Evolutionary conservation across 2,113 vertebrate species (phyloP), one percentile per base, ranked within the genome.

Genomic region (Hemichromis elongatus): DNA sequence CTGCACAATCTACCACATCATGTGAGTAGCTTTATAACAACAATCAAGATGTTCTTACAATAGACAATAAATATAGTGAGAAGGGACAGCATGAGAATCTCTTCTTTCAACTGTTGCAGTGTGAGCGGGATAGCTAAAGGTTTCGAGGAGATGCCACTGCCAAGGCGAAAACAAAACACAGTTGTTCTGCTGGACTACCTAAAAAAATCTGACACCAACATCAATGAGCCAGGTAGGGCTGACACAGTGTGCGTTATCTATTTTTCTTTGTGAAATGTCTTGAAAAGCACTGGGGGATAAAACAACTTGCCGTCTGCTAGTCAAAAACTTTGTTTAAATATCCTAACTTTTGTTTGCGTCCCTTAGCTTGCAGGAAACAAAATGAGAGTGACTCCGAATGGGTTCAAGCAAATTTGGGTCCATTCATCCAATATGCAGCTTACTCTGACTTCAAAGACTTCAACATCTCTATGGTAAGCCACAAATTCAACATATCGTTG

Each of bases 1-100:
- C 82, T 91, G 92, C 80, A 86, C 77, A 35, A 87, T 75, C 77
- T 92, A 93, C 85, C 89, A 52, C 2, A 42, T 90, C 8, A 77
- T 92, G 90, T 92, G 68, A 82, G 89, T 90, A 33, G 4, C 16
- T 14, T 54, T 37, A 53, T 9, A 8, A 6, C 24, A 56, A 57
- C 52, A 53, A 40, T 26, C 24, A 16, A 59, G 2, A 19, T 4
- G 14, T n/a, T 18, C 7, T 30, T n/a, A 5, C 18, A 42, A 26
- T n/a, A 77, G 37, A 59, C 30, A 55, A 30, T 1, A 24, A 56
- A 35, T 28, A 52, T 9, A 3, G 19, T 35, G 3, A 18, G 1
- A 10, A 19, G 4, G 9, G 21, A 73, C 7, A 21, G 28, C 1
- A 3, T n/a, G 40, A 63, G 5, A 83, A 19, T 52, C 3, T 80